Evolutionary conservation across 2,113 vertebrate species (phyloP), one percentile per base, ranked within the genome.

Genomic region (Cyanoderma ruficeps): DNA sequence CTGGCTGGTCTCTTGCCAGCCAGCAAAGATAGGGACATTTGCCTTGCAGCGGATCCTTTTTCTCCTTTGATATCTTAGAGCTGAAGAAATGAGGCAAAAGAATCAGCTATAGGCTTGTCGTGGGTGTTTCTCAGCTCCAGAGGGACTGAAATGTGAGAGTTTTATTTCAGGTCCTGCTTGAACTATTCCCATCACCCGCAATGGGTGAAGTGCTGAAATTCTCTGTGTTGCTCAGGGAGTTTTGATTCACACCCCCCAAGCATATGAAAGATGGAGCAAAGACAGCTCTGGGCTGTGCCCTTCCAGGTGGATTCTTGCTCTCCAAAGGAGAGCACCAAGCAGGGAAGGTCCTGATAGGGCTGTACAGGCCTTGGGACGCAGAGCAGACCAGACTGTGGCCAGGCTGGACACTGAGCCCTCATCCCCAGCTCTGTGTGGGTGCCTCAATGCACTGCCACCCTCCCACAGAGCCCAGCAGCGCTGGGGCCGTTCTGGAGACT

Each of bases 291-390:
- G 25, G 55, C 46, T 61, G 11, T 11, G 49, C 5, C 21, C 35
- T 69, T 61, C 28, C 16, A 3, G 42, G n/a, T 11, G 70, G 88
- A 15, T 24, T 61, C n/a, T 22, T 3, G 2, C 4, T 33, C 52
- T n/a, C 50, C 5, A 30, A 28, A 28, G 63, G 19, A 46, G 17
- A 55, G 41, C 21, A 25, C 4, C 0, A 1, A 61, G 70, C 55
- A 60, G 81, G 24, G 44, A 28, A 59, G 23, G 24, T 16, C 46
- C 64, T 3, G 6, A 37, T 4, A 50, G 52, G 72, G 10, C 24
- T 1, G 0, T 5, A 23, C 4, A 4, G 81, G 10, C 2, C 3
- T 15, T 30, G 55, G 50, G 33, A 80, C 16, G 3, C 2, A 2
- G 28, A 23, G 72, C n/a, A 68, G 35, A 35, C 1, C 52, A 74